Evolutionary conservation across 2,113 vertebrate genomes (phyloP).

Genomic region (Dasyprocta punctata): DNA sequence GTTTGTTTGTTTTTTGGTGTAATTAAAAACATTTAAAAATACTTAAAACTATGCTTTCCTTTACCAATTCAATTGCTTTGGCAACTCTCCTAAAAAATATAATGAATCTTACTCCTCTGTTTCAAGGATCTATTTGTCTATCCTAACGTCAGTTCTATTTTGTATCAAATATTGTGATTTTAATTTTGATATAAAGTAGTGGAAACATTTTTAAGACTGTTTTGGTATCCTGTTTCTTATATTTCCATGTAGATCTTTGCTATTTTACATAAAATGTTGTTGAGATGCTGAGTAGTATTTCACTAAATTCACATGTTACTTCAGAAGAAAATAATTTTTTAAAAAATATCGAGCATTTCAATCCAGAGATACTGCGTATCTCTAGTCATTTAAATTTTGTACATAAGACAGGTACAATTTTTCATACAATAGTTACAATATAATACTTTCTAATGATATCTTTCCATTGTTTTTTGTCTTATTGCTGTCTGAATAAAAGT

Average conservation of each 20-base stretch:
- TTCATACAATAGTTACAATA: neutral
- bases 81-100: neutral
- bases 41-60: neutral
- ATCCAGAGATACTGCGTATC: neutral
- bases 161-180: neutral
- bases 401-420: neutral
- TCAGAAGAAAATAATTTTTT: neutral
- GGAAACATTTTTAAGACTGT: neutral
- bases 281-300: neutral
- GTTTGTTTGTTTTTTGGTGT: too few relatives aligned
- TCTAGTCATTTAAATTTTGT: neutral
- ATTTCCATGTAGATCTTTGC: neutral
- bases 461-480: neutral
- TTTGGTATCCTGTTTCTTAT: neutral
- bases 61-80: neutral
- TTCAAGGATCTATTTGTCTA: neutral
- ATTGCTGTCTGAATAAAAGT: neutral
- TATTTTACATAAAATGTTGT: conserved; percentile 9
- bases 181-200: neutral
- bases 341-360: neutral
- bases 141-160: neutral
- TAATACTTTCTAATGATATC: neutral
- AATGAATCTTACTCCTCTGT: neutral
- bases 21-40: neutral
- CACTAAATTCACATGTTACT: neutral